Evolutionary conservation across 2,113 vertebrate genomes (phyloP).

Genomic region (Mandrillus leucophaeus): DNA sequence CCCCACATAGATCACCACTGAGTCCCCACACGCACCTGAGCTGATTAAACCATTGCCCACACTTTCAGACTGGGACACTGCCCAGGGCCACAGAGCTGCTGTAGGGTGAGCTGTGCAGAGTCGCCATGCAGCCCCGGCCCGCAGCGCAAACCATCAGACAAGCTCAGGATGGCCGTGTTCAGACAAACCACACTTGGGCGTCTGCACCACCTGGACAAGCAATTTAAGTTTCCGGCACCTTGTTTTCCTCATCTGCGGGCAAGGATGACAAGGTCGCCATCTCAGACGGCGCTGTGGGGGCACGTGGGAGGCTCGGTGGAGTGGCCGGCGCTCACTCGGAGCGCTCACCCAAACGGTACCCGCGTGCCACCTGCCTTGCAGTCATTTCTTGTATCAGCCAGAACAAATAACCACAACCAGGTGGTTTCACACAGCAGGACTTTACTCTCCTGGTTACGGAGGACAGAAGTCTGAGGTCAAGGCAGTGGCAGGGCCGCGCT

Average conservation of each 20-base stretch:
- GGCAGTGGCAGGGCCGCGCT: fast-evolving
- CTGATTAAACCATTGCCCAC: too few relatives aligned
- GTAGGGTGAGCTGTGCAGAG: fast-evolving
- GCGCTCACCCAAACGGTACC: fast-evolving
- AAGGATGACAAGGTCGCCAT: background rate
- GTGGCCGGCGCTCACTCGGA: fast-evolving
- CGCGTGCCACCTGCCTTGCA: fast-evolving
- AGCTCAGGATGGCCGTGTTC: background rate
- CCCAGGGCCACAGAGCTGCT: background rate
- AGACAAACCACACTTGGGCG: fast-evolving
- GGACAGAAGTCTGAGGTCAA: background rate
- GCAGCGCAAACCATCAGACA: fast-evolving
- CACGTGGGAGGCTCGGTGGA: fast-evolving
- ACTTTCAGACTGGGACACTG: fast-evolving
- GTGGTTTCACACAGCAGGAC: too few relatives aligned
- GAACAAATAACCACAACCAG: fast-evolving
- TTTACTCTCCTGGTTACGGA: too few relatives aligned
- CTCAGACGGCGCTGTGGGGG: background rate
- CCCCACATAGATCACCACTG: fast-evolving
- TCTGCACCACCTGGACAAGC: background rate
- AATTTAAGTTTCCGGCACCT: fast-evolving
- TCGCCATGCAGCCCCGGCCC: background rate
- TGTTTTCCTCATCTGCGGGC: fast-evolving
- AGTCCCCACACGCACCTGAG: fast-evolving
- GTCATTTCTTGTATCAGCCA: too few relatives aligned